phyloP scores from a whole-genome alignment of 2,113 vertebrate species.

The Pogonocichla stellata region DNA sequence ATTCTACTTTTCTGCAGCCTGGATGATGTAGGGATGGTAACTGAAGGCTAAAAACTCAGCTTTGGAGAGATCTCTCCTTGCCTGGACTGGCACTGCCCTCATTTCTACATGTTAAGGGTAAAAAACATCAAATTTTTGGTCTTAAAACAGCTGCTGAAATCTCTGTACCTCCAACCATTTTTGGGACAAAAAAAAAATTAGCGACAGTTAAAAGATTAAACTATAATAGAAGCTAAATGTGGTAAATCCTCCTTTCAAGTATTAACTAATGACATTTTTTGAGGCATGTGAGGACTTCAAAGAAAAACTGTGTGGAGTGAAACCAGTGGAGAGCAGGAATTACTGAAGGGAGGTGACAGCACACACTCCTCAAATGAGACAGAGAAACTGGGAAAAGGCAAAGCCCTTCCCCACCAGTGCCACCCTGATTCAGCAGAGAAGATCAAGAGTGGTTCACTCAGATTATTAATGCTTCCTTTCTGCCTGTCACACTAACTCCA shows the following conservation, averaged over 20 bases:
- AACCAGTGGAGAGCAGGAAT: neutral
- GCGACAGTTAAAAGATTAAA: constrained; percentile 2
- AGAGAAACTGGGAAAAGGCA: neutral
- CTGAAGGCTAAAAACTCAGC: neutral
- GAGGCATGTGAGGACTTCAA: neutral
- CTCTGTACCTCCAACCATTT: neutral
- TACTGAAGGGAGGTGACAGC: neutral
- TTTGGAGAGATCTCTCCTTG: neutral
- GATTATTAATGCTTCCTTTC: neutral
- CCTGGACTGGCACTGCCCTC: neutral
- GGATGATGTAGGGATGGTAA: neutral
- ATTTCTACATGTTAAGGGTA: neutral
- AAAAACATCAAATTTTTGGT: neutral
- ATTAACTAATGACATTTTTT: neutral
- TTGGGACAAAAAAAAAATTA: neutral
- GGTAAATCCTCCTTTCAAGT: constrained; percentile 10
- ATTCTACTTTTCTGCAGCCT: neutral
- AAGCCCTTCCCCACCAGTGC: neutral
- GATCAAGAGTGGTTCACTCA: neutral
- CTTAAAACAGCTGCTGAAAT: neutral
- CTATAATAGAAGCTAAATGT: neutral
- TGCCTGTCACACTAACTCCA: neutral
- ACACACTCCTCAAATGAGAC: neutral
- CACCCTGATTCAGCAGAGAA: neutral
- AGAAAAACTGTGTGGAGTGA: neutral